Percentiles rank a stretch among this genome's conserved stretches.
Evolutionary conservation across 2,888 invertebrate species (phyloP).

Genomic region (Pocota personata): DNA sequence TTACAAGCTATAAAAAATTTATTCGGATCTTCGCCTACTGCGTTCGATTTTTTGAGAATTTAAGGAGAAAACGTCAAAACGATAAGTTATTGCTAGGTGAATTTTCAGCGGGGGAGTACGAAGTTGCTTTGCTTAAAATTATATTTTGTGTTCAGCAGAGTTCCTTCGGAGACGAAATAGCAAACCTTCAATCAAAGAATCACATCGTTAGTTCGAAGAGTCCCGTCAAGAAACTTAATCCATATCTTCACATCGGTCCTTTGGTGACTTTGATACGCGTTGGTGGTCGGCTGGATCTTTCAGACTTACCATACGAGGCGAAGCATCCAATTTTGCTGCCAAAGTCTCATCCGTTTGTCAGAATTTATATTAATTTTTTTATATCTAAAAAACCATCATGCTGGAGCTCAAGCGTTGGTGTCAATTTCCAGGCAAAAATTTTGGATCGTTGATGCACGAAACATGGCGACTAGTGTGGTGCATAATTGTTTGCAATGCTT

Average conservation of each 20-base stretch:
- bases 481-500: slow-evolving; percentile 52
- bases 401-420: slow-evolving; percentile 49
- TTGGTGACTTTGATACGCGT: too few relatives aligned
- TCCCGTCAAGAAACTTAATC: slow-evolving; percentile 45
- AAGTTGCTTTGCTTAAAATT: slow-evolving; percentile 22
- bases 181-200: not conserved
- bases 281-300: slow-evolving; percentile 75
- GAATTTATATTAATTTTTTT: slow-evolving; percentile 10
- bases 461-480: slow-evolving; percentile 33
- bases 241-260: slow-evolving; percentile 74
- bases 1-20: slow-evolving; percentile 19
- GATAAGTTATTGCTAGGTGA: too few relatives aligned
- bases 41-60: slow-evolving; percentile 18
- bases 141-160: slow-evolving; percentile 15
- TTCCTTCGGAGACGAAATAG: slow-evolving; percentile 4
- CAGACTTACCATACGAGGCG: slow-evolving; percentile 69
- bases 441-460: too few relatives aligned
- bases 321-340: slow-evolving; percentile 76
- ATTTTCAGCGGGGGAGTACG: not conserved
- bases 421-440: slow-evolving; percentile 39
- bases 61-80: too few relatives aligned
- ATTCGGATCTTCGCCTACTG: slow-evolving; percentile 30
- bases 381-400: slow-evolving; percentile 40
- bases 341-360: slow-evolving; percentile 53
- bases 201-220: not conserved